Conservation (phyloP, 2,113 vertebrate genomes). For the Nothocercus nigrocapillus region DNA sequence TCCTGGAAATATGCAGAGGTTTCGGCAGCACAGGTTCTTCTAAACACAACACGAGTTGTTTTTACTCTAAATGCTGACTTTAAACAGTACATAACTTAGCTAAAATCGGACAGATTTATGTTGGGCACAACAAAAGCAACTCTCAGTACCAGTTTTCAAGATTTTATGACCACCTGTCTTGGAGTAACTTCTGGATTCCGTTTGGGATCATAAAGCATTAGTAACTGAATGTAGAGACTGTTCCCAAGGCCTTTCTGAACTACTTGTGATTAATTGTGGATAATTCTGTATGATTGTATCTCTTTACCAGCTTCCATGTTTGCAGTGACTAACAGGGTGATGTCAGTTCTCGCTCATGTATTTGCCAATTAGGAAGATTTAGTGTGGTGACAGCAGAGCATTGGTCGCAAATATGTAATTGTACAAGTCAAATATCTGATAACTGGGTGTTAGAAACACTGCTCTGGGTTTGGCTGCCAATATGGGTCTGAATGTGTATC, state of each 20-base stretch:
- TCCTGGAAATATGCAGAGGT: neutral
- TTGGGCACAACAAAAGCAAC: conserved; percentile 35
- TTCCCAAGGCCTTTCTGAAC: conserved; percentile 24
- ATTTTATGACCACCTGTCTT: conserved; percentile 27
- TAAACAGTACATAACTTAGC: conserved; percentile 52
- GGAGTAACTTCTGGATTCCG: conserved; percentile 56
- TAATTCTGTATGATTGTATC: conserved; percentile 19
- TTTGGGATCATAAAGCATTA: conserved; percentile 48
- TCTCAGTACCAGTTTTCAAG: conserved; percentile 45
- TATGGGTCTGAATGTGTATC: conserved; percentile 16
- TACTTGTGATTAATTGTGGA: conserved; percentile 66
- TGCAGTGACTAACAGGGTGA: conserved; percentile 67
- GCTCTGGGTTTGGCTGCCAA: conserved; percentile 43
- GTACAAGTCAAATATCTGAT: conserved; percentile 60
- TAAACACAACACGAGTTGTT: conserved; percentile 9
- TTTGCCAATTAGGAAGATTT: conserved; percentile 73
- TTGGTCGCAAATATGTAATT: conserved; percentile 68
- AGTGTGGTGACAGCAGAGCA: conserved; percentile 41
- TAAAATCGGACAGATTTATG: conserved; percentile 41
- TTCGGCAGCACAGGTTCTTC: conserved; percentile 16
- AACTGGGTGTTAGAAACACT: conserved; percentile 44
- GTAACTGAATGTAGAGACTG: conserved; percentile 47
- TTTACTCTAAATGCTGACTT: conserved; percentile 36
- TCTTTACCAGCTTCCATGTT: conserved; percentile 35
- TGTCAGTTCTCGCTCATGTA: conserved; percentile 61